Evolutionary conservation across 1,140 invertebrate genomes (phyloP).

Genomic region (Heliconius nattereri): DNA sequence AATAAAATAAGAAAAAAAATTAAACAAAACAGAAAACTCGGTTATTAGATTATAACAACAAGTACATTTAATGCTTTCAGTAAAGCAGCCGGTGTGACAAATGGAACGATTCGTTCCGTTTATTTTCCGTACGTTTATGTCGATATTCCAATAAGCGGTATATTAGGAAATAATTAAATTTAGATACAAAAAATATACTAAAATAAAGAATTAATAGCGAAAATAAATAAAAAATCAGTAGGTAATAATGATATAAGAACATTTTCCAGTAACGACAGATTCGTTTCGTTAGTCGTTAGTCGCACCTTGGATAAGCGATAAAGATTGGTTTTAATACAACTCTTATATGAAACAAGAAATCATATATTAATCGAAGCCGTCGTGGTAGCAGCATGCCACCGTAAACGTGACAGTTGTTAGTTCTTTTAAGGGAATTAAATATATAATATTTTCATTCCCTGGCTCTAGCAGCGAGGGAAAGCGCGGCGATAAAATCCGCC

Average conservation of each 20-base stretch:
- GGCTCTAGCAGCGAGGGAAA: neutral
- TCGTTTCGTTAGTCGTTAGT: neutral
- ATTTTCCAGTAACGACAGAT: neutral
- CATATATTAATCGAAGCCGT: no score
- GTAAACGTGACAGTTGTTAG: neutral
- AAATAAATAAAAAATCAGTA: neutral
- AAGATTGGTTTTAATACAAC: neutral
- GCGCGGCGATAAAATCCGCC: neutral
- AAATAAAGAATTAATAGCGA: neutral
- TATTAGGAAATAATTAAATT: constrained; percentile 19
- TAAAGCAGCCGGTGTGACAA: constrained; percentile 15
- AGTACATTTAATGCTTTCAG: constrained; percentile 14
- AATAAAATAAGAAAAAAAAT: neutral
- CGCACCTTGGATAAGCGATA: neutral
- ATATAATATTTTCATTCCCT: neutral
- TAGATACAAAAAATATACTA: neutral
- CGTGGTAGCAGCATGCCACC: neutral
- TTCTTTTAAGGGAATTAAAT: neutral
- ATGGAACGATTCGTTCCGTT: constrained; percentile 10
- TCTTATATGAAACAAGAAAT: no score
- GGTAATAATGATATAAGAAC: no score
- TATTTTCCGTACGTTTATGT: constrained; percentile 10
- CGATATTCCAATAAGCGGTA: constrained; percentile 18
- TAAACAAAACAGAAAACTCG: neutral
- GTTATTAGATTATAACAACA: neutral